phyloP scores from a whole-genome alignment of 2,113 vertebrate species.

The Galemys pyrenaicus region DNA sequence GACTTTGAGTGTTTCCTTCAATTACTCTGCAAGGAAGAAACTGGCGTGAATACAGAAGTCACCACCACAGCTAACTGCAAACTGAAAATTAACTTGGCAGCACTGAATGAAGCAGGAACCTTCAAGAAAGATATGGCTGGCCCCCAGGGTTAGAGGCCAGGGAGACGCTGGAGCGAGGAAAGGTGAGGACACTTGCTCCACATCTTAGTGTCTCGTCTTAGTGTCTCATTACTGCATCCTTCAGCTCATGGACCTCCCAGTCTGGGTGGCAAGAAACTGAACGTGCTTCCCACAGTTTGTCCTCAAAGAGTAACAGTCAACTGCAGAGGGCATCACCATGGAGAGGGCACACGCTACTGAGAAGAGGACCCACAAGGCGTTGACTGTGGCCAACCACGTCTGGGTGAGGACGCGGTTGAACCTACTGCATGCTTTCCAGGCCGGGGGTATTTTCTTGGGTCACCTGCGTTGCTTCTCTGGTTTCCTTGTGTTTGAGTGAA shows the following conservation, averaged over 20 bases:
- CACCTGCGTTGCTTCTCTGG: not conserved
- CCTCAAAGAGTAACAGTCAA: slow-evolving; percentile 57
- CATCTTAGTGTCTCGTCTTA: not conserved
- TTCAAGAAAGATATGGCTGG: slow-evolving; percentile 12
- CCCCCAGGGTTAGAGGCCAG: not conserved
- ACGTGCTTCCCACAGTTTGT: not conserved
- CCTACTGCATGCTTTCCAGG: not conserved
- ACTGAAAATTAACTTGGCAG: slow-evolving; percentile 74
- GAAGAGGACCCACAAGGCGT: not conserved
- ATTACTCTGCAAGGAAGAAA: slow-evolving; percentile 74
- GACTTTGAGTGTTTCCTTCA: slow-evolving; percentile 71
- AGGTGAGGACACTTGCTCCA: too few relatives aligned
- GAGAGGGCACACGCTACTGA: not conserved
- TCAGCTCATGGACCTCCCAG: slow-evolving; percentile 36
- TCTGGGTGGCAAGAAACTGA: slow-evolving; percentile 45
- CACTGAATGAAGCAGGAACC: slow-evolving; percentile 57
- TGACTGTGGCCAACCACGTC: too few relatives aligned
- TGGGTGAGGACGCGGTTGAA: not conserved
- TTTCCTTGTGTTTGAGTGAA: not conserved
- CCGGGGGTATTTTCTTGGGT: not conserved
- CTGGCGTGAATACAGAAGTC: slow-evolving; percentile 77
- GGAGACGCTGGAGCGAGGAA: too few relatives aligned
- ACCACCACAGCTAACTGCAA: slow-evolving; percentile 70
- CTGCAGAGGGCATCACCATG: slow-evolving; percentile 24
- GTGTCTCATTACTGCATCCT: not conserved